A percentile compares a stretch with the other conserved stretches of the same genome.
These are phyloP conservation scores for Podargus strigoides DNA, from an alignment of 2,797 vertebrate species.

Conservation along the genomic window DNA sequence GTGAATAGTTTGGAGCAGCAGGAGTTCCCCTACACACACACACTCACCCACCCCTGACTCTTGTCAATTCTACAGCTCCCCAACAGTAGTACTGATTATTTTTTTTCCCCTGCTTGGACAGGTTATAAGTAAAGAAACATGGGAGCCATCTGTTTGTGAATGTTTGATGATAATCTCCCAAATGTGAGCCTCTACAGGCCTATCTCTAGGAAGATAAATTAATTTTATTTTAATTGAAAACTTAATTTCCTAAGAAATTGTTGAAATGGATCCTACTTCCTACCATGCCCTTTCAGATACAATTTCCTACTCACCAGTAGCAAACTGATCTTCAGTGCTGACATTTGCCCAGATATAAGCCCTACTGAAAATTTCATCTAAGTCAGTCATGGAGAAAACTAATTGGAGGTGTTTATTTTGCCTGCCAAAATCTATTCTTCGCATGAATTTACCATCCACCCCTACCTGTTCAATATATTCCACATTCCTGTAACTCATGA, in stretches of 20 bases:
- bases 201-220: slow-evolving; percentile 34
- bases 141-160: slow-evolving; percentile 10
- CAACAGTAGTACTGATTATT: neutral
- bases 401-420: neutral
- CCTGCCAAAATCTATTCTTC: neutral
- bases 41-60: neutral
- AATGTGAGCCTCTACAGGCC: neutral
- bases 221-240: slow-evolving; percentile 51
- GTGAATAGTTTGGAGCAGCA: neutral
- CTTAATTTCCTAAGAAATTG: slow-evolving; percentile 49
- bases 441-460: neutral
- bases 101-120: neutral
- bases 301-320: slow-evolving; percentile 6
- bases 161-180: neutral
- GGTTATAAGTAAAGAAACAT: neutral
- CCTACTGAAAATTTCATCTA: neutral
- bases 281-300: slow-evolving; percentile 36
- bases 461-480: neutral
- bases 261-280: slow-evolving; percentile 42
- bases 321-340: neutral
- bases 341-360: neutral
- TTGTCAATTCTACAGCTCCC: neutral
- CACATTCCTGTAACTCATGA: neutral
- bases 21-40: neutral
- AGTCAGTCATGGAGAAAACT: neutral